phyloP scores from a whole-genome alignment of 2,113 vertebrate genomes.

The Octodon degus region DNA sequence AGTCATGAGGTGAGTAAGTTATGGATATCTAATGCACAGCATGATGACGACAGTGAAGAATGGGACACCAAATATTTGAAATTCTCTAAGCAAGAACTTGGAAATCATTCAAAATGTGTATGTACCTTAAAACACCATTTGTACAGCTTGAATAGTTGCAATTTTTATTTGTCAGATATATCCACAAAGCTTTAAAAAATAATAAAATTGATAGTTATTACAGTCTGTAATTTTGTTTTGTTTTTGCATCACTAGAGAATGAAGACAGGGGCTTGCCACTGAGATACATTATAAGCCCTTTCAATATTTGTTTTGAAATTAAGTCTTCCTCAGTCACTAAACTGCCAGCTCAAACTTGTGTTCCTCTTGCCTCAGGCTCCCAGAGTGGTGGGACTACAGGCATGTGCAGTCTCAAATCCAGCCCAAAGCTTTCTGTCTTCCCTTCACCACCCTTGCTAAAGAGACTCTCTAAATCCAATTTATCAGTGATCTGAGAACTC shows the following conservation, averaged over 20 bases:
- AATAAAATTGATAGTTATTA: background rate
- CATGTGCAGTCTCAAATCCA: background rate
- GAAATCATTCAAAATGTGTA: background rate
- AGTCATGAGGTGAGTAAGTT: background rate
- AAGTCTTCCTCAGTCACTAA: background rate
- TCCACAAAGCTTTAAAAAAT: background rate
- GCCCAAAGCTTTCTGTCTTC: background rate
- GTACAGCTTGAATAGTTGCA: background rate
- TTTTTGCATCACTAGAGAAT: background rate
- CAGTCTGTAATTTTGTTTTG: background rate
- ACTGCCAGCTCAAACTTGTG: background rate
- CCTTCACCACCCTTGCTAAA: background rate
- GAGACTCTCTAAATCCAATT: background rate
- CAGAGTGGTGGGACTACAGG: background rate
- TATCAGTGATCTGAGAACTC: background rate
- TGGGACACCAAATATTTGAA: background rate
- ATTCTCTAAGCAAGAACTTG: background rate
- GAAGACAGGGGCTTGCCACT: background rate
- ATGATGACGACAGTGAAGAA: background rate
- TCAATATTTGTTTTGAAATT: background rate
- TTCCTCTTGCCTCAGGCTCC: background rate
- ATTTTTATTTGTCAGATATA: background rate
- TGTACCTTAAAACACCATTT: background rate
- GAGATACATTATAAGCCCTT: background rate
- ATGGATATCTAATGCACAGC: background rate